phyloP scores from a whole-genome alignment of 2,797 vertebrate genomes.

The Ctenosaura bakeri region DNA sequence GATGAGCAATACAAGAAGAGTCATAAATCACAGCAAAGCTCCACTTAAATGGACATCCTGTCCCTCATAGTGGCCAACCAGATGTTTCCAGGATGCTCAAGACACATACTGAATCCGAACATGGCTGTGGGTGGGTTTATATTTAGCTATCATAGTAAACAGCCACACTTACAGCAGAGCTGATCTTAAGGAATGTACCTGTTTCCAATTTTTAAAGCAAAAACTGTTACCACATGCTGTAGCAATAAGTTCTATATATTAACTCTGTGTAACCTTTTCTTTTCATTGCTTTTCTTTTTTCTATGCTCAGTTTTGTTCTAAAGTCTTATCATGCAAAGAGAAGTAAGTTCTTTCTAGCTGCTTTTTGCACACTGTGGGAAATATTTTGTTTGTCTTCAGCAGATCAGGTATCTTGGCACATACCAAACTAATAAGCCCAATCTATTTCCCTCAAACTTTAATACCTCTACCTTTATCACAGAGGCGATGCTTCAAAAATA shows the following conservation, averaged over 20 bases:
- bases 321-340: neutral
- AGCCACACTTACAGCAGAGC: neutral
- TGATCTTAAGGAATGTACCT: neutral
- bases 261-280: neutral
- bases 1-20: neutral
- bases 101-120: neutral
- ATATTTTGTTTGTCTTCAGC: neutral
- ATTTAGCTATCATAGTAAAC: too few relatives aligned
- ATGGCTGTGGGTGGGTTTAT: neutral
- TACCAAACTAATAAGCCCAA: neutral
- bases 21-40: neutral
- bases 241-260: neutral
- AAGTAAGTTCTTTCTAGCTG: neutral
- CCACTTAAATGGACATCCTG: neutral
- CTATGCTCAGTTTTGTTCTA: neutral
- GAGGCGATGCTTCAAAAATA: rapidly evolving
- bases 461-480: neutral
- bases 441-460: neutral
- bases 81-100: neutral
- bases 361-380: neutral
- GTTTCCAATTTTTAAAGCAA: neutral
- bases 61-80: too few relatives aligned
- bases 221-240: neutral
- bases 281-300: neutral
- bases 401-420: neutral